Evolutionary conservation across 1,140 invertebrate genomes (phyloP).

Genomic region (Vanessa atalanta): DNA sequence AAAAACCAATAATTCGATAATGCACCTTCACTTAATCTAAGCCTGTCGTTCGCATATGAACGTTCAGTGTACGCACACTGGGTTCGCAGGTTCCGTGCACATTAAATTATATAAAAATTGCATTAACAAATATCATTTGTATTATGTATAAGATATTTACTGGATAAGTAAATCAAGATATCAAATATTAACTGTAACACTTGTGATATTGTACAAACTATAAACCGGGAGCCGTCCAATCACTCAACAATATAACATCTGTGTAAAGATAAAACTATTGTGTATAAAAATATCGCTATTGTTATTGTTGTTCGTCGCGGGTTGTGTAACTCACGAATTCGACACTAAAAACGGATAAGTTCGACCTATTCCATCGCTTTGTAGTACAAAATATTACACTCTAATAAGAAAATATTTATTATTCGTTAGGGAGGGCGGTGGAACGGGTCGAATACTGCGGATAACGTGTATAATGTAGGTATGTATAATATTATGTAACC

Average conservation of each 20-base stretch:
- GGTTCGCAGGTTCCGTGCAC: background rate
- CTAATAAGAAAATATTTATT: conserved; percentile 74
- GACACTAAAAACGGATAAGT: conserved; percentile 68
- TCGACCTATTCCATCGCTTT: conserved; percentile 51
- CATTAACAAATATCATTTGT: conserved; percentile 48
- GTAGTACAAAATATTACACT: conserved; percentile 71
- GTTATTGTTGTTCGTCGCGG: conserved; percentile 66
- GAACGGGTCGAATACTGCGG: conserved; percentile 53
- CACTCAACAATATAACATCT: conserved; percentile 77
- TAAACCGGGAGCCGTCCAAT: conserved; percentile 77
- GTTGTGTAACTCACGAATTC: conserved; percentile 47
- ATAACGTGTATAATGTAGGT: conserved; percentile 72
- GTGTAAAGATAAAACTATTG: conserved; percentile 80
- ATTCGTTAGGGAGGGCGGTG: conserved; percentile 50
- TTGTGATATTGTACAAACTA: conserved; percentile 74
- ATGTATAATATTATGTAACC: conserved; percentile 72
- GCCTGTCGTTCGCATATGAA: background rate
- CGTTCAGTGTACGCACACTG: background rate
- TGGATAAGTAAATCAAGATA: conserved; percentile 55
- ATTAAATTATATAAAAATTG: conserved; percentile 28
- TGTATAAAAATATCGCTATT: conserved; percentile 80
- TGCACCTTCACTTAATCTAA: conserved; percentile 18
- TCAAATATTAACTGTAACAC: conserved; percentile 66
- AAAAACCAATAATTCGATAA: conserved; percentile 15
- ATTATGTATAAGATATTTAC: conserved; percentile 38